Evolutionary conservation across 2,888 invertebrate species (phyloP).

Genomic region (Asteroscopus sphinx): DNA sequence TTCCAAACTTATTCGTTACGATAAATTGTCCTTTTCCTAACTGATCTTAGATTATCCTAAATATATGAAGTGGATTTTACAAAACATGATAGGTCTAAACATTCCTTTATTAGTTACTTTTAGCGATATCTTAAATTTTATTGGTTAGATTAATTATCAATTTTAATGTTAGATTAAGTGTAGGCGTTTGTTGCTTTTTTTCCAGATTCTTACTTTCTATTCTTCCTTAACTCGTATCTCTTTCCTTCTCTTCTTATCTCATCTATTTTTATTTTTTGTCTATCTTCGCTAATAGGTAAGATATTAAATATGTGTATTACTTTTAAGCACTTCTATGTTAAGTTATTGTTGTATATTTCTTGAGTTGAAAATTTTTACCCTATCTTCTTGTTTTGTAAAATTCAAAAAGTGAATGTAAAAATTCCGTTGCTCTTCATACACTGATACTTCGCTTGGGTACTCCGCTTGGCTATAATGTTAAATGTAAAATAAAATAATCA

Average conservation of each 20-base stretch:
- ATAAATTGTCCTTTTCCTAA: conserved; percentile 47
- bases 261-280: neutral
- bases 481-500: conserved; percentile 60
- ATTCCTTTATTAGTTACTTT: too few relatives aligned
- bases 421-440: conserved; percentile 55
- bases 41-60: conserved; percentile 45
- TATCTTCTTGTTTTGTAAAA: conserved; percentile 40
- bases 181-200: too few relatives aligned
- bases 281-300: too few relatives aligned
- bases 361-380: neutral
- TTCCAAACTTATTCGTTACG: conserved; percentile 42
- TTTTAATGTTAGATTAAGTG: too few relatives aligned
- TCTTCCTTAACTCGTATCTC: too few relatives aligned
- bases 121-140: too few relatives aligned
- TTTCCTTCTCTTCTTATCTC: neutral
- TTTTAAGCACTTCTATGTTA: too few relatives aligned
- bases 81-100: conserved; percentile 19
- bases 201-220: too few relatives aligned
- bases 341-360: too few relatives aligned
- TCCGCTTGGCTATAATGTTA: conserved; percentile 70
- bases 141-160: too few relatives aligned
- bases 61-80: conserved; percentile 44
- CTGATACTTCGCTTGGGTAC: conserved; percentile 63
- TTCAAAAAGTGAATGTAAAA: conserved; percentile 31
- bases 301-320: too few relatives aligned